Conservation (phyloP, 2,888 invertebrate species). For the Spilarctia lutea region DNA sequence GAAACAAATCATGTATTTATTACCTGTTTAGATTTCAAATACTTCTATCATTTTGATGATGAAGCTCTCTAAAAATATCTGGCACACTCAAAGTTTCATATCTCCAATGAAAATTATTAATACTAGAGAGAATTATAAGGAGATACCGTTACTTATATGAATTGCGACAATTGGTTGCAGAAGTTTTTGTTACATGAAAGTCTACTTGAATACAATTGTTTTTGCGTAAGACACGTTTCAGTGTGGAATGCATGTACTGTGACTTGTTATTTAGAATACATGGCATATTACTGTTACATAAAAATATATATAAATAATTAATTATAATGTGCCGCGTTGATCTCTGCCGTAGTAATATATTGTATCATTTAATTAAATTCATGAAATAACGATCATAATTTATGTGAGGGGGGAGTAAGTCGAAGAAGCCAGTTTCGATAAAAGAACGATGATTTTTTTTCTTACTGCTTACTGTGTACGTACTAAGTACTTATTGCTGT, state of each 20-base stretch:
- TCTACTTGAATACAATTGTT: slow-evolving; percentile 27
- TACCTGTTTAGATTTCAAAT: not conserved
- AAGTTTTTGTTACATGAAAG: slow-evolving; percentile 27
- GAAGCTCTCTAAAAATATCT: slow-evolving; percentile 21
- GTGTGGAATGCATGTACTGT: slow-evolving; percentile 2
- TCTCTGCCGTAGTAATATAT: too few relatives aligned
- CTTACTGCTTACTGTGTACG: too few relatives aligned
- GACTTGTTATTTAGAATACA: not conserved
- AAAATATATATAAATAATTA: not conserved
- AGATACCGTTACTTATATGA: slow-evolving; percentile 38
- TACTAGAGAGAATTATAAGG: slow-evolving; percentile 20
- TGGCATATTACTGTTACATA: not conserved
- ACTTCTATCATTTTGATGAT: not conserved
- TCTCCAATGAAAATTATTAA: slow-evolving; percentile 17
- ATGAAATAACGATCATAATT: too few relatives aligned
- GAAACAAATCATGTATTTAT: too few relatives aligned
- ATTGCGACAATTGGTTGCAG: slow-evolving; percentile 35
- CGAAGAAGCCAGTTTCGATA: too few relatives aligned
- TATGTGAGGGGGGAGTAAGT: too few relatives aligned
- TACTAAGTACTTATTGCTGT: too few relatives aligned
- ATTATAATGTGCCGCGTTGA: not conserved
- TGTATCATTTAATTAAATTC: too few relatives aligned
- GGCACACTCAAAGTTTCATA: slow-evolving; percentile 24
- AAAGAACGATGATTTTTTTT: too few relatives aligned
- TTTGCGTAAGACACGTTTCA: slow-evolving; percentile 8